Conservation (phyloP, 2,888 invertebrate species). For the Strigamia crassipes region DNA sequence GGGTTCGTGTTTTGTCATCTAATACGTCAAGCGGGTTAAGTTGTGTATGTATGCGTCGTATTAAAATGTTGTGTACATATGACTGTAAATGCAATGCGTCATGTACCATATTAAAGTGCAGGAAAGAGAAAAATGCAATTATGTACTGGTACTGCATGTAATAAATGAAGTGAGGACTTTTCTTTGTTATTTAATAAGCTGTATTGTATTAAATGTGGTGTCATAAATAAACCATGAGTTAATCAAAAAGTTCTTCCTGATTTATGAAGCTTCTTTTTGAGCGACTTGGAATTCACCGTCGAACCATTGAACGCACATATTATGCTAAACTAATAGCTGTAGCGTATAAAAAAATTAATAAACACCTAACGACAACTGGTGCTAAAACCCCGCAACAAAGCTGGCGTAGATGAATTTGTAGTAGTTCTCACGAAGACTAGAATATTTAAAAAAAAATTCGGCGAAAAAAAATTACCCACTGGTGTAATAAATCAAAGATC, state of each 20-base stretch:
- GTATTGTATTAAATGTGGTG: neutral
- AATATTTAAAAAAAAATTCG: neutral
- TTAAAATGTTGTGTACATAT: too few species aligned
- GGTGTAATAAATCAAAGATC: neutral
- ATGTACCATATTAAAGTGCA: too few species aligned
- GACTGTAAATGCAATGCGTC: too few species aligned
- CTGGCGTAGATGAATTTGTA: neutral
- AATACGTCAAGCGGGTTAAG: too few species aligned
- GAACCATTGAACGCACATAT: neutral
- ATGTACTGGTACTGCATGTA: too few species aligned
- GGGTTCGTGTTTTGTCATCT: too few species aligned
- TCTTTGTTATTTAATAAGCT: neutral
- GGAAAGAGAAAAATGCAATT: too few species aligned
- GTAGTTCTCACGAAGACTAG: neutral
- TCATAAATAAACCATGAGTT: conserved; percentile 29
- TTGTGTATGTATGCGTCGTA: too few species aligned
- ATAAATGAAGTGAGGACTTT: too few species aligned
- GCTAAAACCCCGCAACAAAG: neutral
- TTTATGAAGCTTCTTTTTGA: neutral
- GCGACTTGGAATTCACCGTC: neutral
- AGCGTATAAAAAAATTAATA: neutral
- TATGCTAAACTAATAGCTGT: neutral
- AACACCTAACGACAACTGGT: neutral
- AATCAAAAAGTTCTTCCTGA: neutral
- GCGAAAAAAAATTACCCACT: neutral